phyloP scores from a whole-genome alignment of 2,888 invertebrate genomes.

The Dromius quadrimaculatus region DNA sequence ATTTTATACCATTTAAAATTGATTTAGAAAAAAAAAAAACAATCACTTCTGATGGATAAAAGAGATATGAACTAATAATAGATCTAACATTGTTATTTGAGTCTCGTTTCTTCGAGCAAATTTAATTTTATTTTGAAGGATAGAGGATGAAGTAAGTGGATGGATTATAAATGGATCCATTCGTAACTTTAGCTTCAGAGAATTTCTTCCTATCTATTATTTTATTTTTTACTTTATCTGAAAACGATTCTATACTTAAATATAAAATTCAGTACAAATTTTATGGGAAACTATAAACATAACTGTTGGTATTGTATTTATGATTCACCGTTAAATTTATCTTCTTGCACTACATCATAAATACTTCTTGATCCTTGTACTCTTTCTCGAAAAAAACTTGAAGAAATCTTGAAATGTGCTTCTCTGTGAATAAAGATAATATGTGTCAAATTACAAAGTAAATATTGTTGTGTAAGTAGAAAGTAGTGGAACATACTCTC shows the following conservation, averaged over 20 bases:
- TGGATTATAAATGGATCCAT: conserved; percentile 15
- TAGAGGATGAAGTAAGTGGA: conserved; percentile 9
- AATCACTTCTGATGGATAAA: too few species aligned
- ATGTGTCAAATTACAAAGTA: not conserved
- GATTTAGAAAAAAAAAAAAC: too few species aligned
- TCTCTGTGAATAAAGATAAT: not conserved
- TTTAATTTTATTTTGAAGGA: not conserved
- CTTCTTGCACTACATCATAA: conserved; percentile 11
- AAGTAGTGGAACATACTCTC: conserved; percentile 15
- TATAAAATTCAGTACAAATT: not conserved
- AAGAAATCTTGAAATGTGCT: not conserved
- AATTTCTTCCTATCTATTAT: conserved; percentile 21
- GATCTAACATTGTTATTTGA: too few species aligned
- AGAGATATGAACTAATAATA: too few species aligned
- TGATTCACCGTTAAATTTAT: conserved; percentile 6
- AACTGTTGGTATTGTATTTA: conserved; percentile 10
- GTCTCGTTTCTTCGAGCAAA: too few species aligned
- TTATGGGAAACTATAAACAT: conserved; percentile 10
- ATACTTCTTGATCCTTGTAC: not conserved
- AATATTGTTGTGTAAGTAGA: conserved; percentile 2
- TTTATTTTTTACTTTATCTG: conserved; percentile 17
- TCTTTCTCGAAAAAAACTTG: not conserved
- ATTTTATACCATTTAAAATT: not conserved
- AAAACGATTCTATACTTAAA: not conserved
- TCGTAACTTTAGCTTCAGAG: not conserved